Evolutionary conservation across 2,113 vertebrate genomes (phyloP), one percentile per base, ranked within the genome.

Genomic region (Sciurus niger): DNA sequence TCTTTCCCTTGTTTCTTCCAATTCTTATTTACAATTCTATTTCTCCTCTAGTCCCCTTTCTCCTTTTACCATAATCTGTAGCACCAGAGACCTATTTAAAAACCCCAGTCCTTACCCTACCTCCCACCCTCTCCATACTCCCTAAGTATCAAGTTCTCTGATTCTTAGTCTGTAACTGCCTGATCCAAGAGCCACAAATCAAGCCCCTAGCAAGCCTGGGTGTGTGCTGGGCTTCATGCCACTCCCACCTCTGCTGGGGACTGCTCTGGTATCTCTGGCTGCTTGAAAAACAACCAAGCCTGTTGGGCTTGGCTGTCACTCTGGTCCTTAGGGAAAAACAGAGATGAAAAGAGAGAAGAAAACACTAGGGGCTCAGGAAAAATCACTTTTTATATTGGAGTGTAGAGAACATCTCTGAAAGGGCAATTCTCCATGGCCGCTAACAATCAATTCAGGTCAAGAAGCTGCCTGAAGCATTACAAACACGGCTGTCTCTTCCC

Each of bases 361-460:
- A 77, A 89, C 22, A 85, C 34, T 46, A 37, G 25, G 10, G 16
- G 43, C 68, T 92, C 11, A 12, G 88, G 48, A 96, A 82, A 97
- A 97, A 93, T 86, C 86, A 91, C 48, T 88, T 96, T 93, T 90
- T 72, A 76, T 37, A 89, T 60, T 51, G 28, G 70, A 90, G 72
- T 84, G 2, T 1, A 90, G n/a, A 87, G 87, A 96, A 94, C 43
- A 77, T 48, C 89, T 96, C 91, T 93, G 78, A 95, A 91, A 96
- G 76, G 74, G 94, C 70, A 87, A 88, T 92, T 95, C 92, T 95
- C 94, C 28, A 24, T n/a, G 53, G 76, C 74, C 72, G 96, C 70
- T 74, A 78, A n/a, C 91, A 84, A 96, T 95, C 95, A 96, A 73
- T 93, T 97, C 79, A 63, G 87, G 94, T 87, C 97, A 97, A 93